A percentile compares a stretch with the other conserved stretches of the same genome.
Evolutionary conservation across 1,140 invertebrate species (phyloP).

Genomic region (Bombyx mandarina): DNA sequence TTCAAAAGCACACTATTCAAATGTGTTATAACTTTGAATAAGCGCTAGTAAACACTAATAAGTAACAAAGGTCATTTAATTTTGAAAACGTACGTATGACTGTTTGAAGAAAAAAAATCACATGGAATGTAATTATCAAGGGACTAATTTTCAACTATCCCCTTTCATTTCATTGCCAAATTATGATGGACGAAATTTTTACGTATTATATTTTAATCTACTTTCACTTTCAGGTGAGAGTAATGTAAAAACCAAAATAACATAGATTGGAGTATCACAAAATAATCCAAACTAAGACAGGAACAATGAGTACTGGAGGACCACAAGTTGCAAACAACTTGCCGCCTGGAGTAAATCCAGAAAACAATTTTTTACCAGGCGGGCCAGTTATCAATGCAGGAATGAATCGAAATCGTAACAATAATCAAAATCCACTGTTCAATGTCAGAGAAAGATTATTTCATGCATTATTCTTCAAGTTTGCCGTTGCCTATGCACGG

Average conservation of each 20-base stretch:
- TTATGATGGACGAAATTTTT: too few species aligned
- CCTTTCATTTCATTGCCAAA: too few species aligned
- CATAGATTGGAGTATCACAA: too few species aligned
- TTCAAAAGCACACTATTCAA: too few species aligned
- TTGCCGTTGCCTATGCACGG: slow-evolving; percentile 90
- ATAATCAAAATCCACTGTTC: slow-evolving; percentile 81
- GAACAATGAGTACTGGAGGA: slow-evolving; percentile 48
- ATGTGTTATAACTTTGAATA: too few species aligned
- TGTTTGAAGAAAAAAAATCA: too few species aligned
- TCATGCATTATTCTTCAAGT: slow-evolving; percentile 93
- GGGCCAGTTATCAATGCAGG: slow-evolving; percentile 65
- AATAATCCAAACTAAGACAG: slow-evolving; percentile 13
- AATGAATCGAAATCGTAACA: slow-evolving; percentile 71
- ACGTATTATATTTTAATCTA: not conserved
- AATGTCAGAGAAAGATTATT: slow-evolving; percentile 94
- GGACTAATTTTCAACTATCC: too few species aligned
- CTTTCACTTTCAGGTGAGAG: slow-evolving; percentile 27
- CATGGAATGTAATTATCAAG: too few species aligned
- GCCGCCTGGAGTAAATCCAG: slow-evolving; percentile 64
- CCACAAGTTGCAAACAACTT: slow-evolving; percentile 54
- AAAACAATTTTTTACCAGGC: slow-evolving; percentile 69
- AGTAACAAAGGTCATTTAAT: too few species aligned
- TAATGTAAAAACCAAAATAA: slow-evolving; percentile 8
- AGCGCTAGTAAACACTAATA: too few species aligned
- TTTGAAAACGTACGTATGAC: too few species aligned